Evolutionary conservation across 2,113 vertebrate species (phyloP).

Genomic region (rat (Rattus norvegicus)): GRCr8 NC_086028.1:35117501-35118000

Average conservation of each 20-base stretch:
- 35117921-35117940: background rate
- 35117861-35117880: background rate
- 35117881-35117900: background rate
- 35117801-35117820: background rate
- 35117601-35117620: background rate
- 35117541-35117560: background rate
- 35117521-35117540: background rate
- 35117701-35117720: background rate
- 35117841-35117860: background rate
- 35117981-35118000: background rate
- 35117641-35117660: background rate
- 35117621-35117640: background rate
- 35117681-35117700: background rate
- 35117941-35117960: background rate
- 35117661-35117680: background rate
- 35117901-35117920: background rate
- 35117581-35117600: background rate
- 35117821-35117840: background rate
- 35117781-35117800: background rate
- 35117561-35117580: background rate
- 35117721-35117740: background rate
- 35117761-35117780: background rate
- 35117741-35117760: background rate
- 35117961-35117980: background rate
- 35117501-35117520: background rate